Evolutionary conservation across 2,888 invertebrate species (phyloP).

Genomic region (Muscina levida): DNA sequence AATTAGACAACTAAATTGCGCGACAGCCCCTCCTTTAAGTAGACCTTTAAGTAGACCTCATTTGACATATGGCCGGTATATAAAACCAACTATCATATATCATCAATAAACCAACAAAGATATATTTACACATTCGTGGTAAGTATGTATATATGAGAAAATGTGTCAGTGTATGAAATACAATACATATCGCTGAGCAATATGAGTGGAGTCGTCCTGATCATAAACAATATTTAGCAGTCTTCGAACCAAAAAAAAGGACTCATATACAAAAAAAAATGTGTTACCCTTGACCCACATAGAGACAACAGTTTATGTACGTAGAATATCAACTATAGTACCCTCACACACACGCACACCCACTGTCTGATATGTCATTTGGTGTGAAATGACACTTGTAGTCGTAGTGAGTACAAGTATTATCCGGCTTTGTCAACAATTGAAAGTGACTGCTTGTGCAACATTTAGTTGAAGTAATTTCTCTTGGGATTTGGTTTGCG

Average conservation of each 20-base stretch:
- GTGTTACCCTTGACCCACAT: conserved; percentile 24
- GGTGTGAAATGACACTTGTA: background rate
- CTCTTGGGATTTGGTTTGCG: background rate
- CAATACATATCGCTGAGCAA: conserved; percentile 15
- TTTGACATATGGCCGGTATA: conserved; percentile 37
- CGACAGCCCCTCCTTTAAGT: too few relatives aligned
- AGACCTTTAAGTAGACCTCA: background rate
- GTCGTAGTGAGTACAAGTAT: background rate
- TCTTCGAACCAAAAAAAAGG: background rate
- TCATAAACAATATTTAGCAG: conserved; percentile 10
- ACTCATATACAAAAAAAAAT: background rate
- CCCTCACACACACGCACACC: background rate
- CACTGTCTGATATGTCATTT: background rate
- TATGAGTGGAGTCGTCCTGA: background rate
- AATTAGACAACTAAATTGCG: too few relatives aligned
- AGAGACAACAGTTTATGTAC: background rate
- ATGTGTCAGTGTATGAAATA: background rate
- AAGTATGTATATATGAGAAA: too few relatives aligned
- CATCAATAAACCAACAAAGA: conserved; percentile 2
- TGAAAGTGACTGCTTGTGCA: background rate
- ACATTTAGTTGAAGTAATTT: conserved; percentile 1
- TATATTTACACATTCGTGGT: background rate
- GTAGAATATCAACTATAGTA: background rate
- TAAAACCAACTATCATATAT: conserved; percentile 26
- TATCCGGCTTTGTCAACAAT: background rate